A percentile compares a stretch with the other conserved stretches of the same genome.
These are phyloP conservation scores for Stegophylla sp. DNA, from an alignment of 2,888 invertebrate genomes.

Conservation along the genomic window DNA sequence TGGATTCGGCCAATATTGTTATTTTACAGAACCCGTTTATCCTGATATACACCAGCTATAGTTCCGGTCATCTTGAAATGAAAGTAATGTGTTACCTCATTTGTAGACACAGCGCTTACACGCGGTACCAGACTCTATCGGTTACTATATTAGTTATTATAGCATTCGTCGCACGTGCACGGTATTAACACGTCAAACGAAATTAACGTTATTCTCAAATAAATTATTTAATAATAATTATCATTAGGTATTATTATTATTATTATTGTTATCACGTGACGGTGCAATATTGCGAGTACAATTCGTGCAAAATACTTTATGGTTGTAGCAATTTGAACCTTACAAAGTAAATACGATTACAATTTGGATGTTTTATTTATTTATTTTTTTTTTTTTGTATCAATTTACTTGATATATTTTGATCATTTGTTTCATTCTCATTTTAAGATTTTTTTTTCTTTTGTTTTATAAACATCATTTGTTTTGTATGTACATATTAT, in stretches of 20 bases:
- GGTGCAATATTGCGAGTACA: too few relatives aligned
- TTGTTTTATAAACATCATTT: too few relatives aligned
- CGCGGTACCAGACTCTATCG: not conserved
- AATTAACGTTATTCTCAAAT: not conserved
- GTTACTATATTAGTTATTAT: conserved; percentile 10
- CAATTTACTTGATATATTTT: not conserved
- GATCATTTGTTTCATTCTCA: not conserved
- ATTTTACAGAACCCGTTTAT: conserved; percentile 52
- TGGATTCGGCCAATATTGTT: conserved; percentile 38
- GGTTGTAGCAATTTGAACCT: too few relatives aligned
- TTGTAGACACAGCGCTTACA: conserved; percentile 9
- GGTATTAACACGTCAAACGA: not conserved
- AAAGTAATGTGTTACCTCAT: conserved; percentile 56
- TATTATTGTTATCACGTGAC: too few relatives aligned
- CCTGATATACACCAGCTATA: conserved; percentile 38
- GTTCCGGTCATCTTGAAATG: conserved; percentile 59
- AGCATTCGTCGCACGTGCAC: conserved; percentile 10
- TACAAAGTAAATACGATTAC: too few relatives aligned
- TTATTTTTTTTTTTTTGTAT: not conserved
- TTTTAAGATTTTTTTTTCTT: not conserved
- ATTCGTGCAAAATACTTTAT: too few relatives aligned
- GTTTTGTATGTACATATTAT: too few relatives aligned
- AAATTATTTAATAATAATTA: not conserved
- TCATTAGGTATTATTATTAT: too few relatives aligned
- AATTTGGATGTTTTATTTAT: too few relatives aligned